A percentile compares a stretch with the other conserved stretches of the same genome.
Conservation (phyloP, 1,140 invertebrate species). For the Drosophila carrolli region DNA sequence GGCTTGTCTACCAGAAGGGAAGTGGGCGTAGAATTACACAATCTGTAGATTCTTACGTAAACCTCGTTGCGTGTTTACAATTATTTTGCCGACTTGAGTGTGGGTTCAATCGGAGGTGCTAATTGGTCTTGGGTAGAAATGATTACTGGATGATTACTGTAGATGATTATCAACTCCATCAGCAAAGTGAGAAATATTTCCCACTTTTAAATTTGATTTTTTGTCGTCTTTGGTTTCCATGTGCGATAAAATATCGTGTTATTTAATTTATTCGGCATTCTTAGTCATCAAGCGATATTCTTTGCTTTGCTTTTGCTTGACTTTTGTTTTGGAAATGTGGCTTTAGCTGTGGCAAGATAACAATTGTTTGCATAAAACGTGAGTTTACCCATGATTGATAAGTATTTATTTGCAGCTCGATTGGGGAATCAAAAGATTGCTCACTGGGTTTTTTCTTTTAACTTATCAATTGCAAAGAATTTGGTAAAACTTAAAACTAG, state of each 20-base stretch:
- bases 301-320: not conserved
- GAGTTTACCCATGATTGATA: conserved; percentile 43
- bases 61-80: conserved; percentile 46
- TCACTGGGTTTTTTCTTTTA: not conserved
- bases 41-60: conserved; percentile 50
- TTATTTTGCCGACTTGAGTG: conserved; percentile 42
- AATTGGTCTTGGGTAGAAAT: conserved; percentile 45
- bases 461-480: not conserved
- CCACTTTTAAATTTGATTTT: conserved; percentile 6
- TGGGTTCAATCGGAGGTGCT: conserved; percentile 56
- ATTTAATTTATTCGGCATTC: conserved; percentile 1
- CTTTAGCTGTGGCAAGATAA: conserved; percentile 36
- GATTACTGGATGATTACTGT: conserved; percentile 33
- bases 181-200: conserved; percentile 13
- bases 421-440: not conserved
- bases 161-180: conserved; percentile 39
- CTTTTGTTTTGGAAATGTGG: conserved; percentile 14
- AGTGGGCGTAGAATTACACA: conserved; percentile 21
- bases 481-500: not conserved
- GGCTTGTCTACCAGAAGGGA: conserved; percentile 30
- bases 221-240: conserved; percentile 1
- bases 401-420: conserved; percentile 20
- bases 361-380: conserved; percentile 68
- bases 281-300: conserved; percentile 42
- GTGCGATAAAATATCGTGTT: conserved; percentile 6